Percentiles rank a stretch among this genome's conserved stretches.
These are phyloP conservation scores for Trichomalopsis sarcophagae DNA, from an alignment of 1,140 invertebrate genomes.

Conservation along the genomic window DNA sequence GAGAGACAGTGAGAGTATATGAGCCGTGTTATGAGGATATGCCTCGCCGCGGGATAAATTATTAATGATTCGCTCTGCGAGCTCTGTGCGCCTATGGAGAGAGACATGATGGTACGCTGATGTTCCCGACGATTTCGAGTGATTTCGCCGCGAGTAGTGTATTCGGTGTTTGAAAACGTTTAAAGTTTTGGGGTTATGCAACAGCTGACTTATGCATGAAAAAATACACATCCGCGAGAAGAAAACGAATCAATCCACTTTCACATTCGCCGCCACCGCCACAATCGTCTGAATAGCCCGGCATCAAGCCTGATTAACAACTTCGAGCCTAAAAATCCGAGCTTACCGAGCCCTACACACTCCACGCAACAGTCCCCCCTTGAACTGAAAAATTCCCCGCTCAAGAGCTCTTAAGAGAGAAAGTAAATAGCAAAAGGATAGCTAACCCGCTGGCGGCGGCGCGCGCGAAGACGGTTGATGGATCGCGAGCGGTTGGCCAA, in stretches of 20 bases:
- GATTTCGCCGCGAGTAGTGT: not conserved
- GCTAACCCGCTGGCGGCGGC: not conserved
- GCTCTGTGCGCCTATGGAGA: not conserved
- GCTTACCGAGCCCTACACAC: not conserved
- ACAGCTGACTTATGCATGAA: no score
- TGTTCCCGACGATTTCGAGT: not conserved
- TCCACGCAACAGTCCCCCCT: not conserved
- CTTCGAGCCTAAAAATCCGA: not conserved
- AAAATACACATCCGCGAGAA: no score
- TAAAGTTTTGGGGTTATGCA: no score
- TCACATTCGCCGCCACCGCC: not conserved
- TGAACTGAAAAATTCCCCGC: not conserved
- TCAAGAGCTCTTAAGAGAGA: constrained; percentile 6
- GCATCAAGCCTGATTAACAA: not conserved
- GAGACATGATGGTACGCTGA: no score
- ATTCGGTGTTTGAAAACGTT: no score
- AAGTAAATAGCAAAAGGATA: constrained; percentile 15
- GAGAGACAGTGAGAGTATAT: constrained; percentile 1
- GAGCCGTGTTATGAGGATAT: not conserved
- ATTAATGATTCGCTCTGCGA: constrained; percentile 17
- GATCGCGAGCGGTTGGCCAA: constrained; percentile 37
- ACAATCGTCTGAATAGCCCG: no score
- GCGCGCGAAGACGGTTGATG: constrained; percentile 25
- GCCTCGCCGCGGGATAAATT: constrained; percentile 18
- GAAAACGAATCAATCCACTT: not conserved